These are phyloP conservation scores for Epirrhoe alternata DNA, from an alignment of 2,888 invertebrate genomes.

Conservation along the genomic window DNA sequence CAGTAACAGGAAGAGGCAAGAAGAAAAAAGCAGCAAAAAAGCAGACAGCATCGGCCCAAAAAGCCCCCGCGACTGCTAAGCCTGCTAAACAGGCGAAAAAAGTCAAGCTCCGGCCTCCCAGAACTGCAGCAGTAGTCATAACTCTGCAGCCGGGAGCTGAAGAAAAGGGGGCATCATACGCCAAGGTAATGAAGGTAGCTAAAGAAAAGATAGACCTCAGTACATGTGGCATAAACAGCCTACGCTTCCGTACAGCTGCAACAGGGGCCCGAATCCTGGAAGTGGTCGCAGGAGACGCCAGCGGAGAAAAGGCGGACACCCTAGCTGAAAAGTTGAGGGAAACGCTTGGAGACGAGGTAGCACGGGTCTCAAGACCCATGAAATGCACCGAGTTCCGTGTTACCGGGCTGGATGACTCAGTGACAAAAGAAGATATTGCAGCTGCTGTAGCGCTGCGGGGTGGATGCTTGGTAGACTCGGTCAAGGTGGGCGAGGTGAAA, in stretches of 20 bases:
- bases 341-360: background rate
- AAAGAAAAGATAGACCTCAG: background rate
- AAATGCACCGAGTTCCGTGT: conserved; percentile 34
- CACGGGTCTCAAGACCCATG: conserved; percentile 23
- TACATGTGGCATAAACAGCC: background rate
- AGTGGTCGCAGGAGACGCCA: no score
- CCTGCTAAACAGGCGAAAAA: no score
- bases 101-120: no score
- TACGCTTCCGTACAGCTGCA: background rate
- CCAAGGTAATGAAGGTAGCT: background rate
- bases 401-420: conserved; percentile 39
- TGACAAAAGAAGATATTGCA: conserved; percentile 16
- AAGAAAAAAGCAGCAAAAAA: no score
- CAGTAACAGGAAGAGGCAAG: no score
- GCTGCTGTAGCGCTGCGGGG: conserved; percentile 29
- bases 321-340: no score
- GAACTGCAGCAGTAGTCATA: background rate
- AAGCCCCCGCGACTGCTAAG: no score
- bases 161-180: background rate
- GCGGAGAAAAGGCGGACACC: background rate
- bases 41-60: no score
- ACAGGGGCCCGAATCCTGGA: conserved; percentile 12
- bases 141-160: background rate
- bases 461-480: background rate
- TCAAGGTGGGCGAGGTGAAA: conserved; percentile 23